Evolutionary conservation across 2,797 vertebrate species (phyloP), one percentile per base, ranked within the genome.

Genomic region (Limosa lapponica): DNA sequence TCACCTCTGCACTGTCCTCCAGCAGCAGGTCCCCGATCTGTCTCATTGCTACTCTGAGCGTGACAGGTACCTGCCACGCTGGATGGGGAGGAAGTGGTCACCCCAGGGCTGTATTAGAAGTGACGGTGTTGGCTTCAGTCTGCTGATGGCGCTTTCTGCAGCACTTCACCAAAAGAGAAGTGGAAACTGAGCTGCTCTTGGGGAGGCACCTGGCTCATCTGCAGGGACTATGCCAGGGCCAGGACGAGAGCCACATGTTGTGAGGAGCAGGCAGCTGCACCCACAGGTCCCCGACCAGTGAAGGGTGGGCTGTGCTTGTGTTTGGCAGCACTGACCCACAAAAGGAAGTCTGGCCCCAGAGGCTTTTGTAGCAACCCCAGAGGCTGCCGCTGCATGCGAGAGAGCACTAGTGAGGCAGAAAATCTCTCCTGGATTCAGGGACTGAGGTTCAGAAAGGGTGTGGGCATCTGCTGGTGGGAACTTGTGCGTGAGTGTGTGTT

Each of bases 11-110:
- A 7, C 23, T 57, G 41, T 66, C n/a, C 8, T 48, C 14, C 27
- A 37, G 72, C 82, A 78, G 75, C 8, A 1, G 27, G 27, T 65
- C 37, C 25, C 14, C 2, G 6, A 0, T 32, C 54, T 64, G 41
- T 49, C 54, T n/a, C 25, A 70, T 65, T 43, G 34, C 72, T 81
- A 1, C 49, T 34, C 44, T 24, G 65, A 59, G 46, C 6, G 11
- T 16, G 43, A 6, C 77, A 64, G 41, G 16, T 61, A 23, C 37
- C 65, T 41, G 55, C 34, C 0, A 0, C 0, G 0, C 69, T 65
- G 61, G 20, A 17, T 4, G 11, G n/a, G 44, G 52, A 88, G 94
- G 72, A 92, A 75, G 67, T 71, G 67, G 59, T 77, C n/a, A 44
- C 25, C 46, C 28, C 55, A 13, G 39, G 6, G 32, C 65, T 90